These are phyloP conservation scores for Limnephilus rhombicus DNA, from an alignment of 2,888 invertebrate genomes.

Conservation along the genomic window DNA sequence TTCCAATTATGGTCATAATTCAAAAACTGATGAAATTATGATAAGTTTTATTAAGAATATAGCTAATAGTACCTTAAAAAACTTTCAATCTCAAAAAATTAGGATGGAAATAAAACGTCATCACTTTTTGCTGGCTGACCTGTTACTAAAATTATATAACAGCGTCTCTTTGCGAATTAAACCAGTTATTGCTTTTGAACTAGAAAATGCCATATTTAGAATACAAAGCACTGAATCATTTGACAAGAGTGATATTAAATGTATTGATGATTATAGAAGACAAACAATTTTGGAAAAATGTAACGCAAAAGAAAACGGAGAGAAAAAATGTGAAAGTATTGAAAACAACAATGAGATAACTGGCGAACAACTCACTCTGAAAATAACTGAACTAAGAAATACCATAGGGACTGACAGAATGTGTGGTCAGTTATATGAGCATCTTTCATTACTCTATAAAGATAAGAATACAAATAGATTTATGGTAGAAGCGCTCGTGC, in stretches of 20 bases:
- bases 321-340: not conserved
- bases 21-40: not conserved
- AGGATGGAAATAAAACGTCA: no score
- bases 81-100: not conserved
- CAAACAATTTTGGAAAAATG: not conserved
- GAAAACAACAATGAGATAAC: not conserved
- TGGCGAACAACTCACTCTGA: not conserved
- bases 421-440: not conserved
- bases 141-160: not conserved
- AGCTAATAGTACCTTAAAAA: not conserved
- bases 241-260: not conserved
- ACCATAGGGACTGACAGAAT: not conserved
- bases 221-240: not conserved
- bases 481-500: not conserved
- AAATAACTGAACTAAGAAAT: not conserved
- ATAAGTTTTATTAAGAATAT: not conserved
- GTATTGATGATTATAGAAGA: not conserved
- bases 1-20: not conserved
- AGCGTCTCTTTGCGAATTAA: not conserved
- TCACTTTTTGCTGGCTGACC: no score
- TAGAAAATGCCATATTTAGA: not conserved
- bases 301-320: not conserved
- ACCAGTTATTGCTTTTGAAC: not conserved
- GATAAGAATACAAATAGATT: not conserved
- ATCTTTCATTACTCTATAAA: not conserved